Percentiles rank a stretch among this genome's conserved stretches.
Conservation (phyloP, 2,797 vertebrate species). For the Sandelia bainsii region DNA sequence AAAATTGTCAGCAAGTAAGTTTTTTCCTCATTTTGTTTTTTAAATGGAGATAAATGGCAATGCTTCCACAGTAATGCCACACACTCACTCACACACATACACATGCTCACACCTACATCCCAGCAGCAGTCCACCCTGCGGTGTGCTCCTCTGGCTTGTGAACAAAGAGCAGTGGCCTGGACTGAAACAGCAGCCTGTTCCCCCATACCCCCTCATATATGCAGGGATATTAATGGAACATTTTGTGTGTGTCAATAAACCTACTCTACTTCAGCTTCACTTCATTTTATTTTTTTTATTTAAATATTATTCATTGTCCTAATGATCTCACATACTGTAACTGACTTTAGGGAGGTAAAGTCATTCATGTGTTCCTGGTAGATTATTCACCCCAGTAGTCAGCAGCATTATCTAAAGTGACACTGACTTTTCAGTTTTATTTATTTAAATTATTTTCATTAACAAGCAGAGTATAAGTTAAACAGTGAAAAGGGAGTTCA, state of each 20-base stretch:
- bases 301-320: neutral
- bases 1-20: neutral
- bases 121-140: conserved; percentile 1
- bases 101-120: neutral
- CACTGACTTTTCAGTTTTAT: conserved; percentile 42
- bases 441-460: conserved; percentile 12
- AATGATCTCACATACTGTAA: conserved; percentile 14
- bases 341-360: neutral
- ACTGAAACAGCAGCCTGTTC: neutral
- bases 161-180: conserved; percentile 13
- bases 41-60: conserved; percentile 17
- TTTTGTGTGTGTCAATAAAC: neutral
- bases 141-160: conserved; percentile 5
- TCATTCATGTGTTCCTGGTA: neutral
- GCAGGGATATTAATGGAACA: neutral
- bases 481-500: neutral
- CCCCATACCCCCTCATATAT: neutral
- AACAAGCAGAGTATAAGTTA: neutral
- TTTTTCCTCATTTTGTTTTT: neutral
- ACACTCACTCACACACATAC: neutral
- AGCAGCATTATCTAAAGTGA: conserved; percentile 24
- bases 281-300: conserved; percentile 1
- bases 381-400: conserved; percentile 7
- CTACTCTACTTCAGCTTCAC: neutral
- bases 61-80: neutral